These are phyloP conservation scores for Oxyscelio sp. DNA, from an alignment of 2,888 invertebrate species.

Conservation along the genomic window DNA sequence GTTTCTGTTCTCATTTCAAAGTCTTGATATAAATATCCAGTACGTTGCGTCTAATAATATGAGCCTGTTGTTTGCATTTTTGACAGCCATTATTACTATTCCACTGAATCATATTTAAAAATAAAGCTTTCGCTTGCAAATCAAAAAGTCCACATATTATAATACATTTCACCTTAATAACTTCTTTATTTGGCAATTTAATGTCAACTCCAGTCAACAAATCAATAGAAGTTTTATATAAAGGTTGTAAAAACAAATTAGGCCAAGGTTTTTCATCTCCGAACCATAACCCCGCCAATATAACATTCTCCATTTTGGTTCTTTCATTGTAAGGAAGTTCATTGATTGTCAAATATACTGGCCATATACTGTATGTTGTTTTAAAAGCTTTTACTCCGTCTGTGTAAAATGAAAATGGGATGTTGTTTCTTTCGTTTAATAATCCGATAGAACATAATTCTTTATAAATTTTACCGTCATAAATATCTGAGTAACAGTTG, in stretches of 20 bases:
- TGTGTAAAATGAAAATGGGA: not conserved
- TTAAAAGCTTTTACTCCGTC: not conserved
- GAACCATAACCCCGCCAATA: too few species aligned
- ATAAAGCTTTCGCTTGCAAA: slow-evolving; percentile 58
- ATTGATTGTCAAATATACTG: not conserved
- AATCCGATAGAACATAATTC: not conserved
- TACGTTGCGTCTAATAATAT: too few species aligned
- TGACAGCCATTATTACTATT: slow-evolving; percentile 50
- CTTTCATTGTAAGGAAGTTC: too few species aligned
- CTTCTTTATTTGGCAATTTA: not conserved
- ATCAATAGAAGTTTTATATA: not conserved
- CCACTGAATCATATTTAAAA: slow-evolving; percentile 48
- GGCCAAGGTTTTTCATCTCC: too few species aligned
- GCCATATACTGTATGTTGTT: not conserved
- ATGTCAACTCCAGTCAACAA: not conserved
- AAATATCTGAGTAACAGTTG: not conserved
- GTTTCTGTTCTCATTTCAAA: not conserved
- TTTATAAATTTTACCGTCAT: not conserved
- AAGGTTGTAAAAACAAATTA: not conserved
- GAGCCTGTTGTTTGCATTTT: not conserved
- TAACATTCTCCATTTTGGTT: too few species aligned
- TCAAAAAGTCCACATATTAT: slow-evolving; percentile 42
- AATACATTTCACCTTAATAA: slow-evolving; percentile 2
- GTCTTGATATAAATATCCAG: not conserved
- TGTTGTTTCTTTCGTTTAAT: not conserved